phyloP scores from a whole-genome alignment of 1,140 invertebrate species.

The Anastatus disparis region DNA sequence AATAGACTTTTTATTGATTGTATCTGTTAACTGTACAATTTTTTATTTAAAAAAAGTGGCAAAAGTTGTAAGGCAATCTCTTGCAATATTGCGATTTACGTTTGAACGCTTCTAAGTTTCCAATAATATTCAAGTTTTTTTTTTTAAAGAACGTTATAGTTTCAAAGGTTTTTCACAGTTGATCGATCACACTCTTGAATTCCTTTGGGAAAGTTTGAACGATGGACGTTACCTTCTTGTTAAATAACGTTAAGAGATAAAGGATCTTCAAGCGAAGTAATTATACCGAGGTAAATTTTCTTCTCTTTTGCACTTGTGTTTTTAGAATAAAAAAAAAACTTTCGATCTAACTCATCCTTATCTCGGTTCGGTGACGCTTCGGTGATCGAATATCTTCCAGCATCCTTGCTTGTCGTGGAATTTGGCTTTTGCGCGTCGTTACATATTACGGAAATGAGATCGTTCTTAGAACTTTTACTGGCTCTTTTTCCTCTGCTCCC shows the following conservation, averaged over 20 bases:
- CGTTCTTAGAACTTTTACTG: background rate
- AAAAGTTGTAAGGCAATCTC: no score
- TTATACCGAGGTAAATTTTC: slow-evolving; percentile 4
- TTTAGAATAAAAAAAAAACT: slow-evolving; percentile 2
- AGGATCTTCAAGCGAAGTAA: background rate
- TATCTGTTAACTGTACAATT: no score
- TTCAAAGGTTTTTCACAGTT: no score
- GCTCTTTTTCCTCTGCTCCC: background rate
- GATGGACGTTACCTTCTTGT: background rate
- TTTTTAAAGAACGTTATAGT: background rate
- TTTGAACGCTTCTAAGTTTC: no score
- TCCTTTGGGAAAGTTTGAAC: background rate
- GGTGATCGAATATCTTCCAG: no score
- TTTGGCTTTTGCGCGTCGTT: background rate
- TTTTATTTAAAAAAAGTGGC: no score
- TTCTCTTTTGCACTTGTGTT: no score
- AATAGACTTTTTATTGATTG: no score
- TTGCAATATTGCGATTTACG: no score
- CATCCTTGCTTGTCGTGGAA: no score
- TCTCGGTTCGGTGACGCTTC: background rate
- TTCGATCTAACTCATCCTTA: background rate
- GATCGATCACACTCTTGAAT: background rate
- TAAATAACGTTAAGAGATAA: background rate
- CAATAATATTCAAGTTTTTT: no score
- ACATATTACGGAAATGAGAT: slow-evolving; percentile 4